Base-by-base conservation (phyloP, 2,888 invertebrate genomes). In the Merodon equestris region DNA sequence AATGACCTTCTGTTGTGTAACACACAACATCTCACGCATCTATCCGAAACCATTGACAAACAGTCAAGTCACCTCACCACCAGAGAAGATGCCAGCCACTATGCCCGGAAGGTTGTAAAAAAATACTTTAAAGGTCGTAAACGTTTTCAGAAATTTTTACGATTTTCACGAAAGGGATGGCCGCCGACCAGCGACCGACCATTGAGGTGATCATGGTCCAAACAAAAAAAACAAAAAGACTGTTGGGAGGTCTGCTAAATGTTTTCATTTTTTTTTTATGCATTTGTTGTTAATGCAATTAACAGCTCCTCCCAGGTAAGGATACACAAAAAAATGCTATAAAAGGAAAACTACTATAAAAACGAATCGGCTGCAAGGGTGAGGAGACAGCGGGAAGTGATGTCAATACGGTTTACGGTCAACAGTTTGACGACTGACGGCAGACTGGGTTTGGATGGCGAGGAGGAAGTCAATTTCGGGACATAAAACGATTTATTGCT, bases 1-100 rank as follows among this genome's bases (percentile, higher is more conserved):
- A 64, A 74, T 27, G 58, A 79, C 79, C 79, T 79, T 79, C 79
- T 79, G 79, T 79, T 79, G 54, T 56, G 57, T 57, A 73, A 73
- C 67, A 71, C 40, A 71, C 45, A 36, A 9, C 27, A 27, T 27
- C 27, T 27, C 27, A 27, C 27, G 27, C 27, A 27, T 27, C 27
- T 7, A 27, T 27, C 7, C 27, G 27, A 27, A 27, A 7, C 27
- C 27, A 27, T 40, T 40, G 40, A 54, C 42, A 48, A 50, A 54
- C 45, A 61, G 61, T 42, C 36, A 17, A 14, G 13, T 19, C 27
- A 48, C 15, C 9, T 48, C 50, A 75, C 61, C 54, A 12, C 57
- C 48, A 47, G 27, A 38, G 12, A 56, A 10, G 51, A 50, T 27
- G 19, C n/a, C n/a, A n/a, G n/a, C n/a, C n/a, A n/a, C n/a, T n/a